Evolutionary conservation across 2,113 vertebrate species (phyloP), one percentile per base, ranked within the genome.

Genomic region (Recurvirostra avosetta): DNA sequence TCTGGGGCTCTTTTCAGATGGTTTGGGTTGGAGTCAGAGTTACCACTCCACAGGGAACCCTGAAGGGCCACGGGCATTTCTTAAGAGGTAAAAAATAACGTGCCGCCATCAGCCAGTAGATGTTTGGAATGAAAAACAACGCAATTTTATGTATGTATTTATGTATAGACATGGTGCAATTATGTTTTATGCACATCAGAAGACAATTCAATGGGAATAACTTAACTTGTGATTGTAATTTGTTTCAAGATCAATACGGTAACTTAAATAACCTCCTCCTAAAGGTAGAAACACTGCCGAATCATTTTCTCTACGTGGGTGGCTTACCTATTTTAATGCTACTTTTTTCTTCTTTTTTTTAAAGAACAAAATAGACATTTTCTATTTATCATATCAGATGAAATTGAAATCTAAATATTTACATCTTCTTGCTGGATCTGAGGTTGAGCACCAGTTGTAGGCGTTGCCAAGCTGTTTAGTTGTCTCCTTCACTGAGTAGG

Each of bases 371-470:
- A 75, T 72, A 80, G 89, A 62, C n/a, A 76, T 95, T 96, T 94
- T 90, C 72, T 95, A 94, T 96, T 97, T 96, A 96, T 95, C 88
- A 20, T 82, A 38, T 90, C 55, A 82, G 82, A 92, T 92, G 85
- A 94, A 97, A 87, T 96, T 20, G 91, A 94, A 96, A 97, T 95
- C 92, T 85, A 97, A 97, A 97, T 96, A 96, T 97, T 97, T 97
- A 96, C 95, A 90, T 96, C 92, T 92, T 91, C 77, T 91, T 23
- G 10, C 92, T 95, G 91, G 80, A 93, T 95, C 92, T 80, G 90
- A 86, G 92, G 94, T 96, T 96, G 91, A 94, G 91, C 92, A 97
- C 78, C 75, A 88, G 72, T 86, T 94, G 96, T 96, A 86, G 94
- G 95, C 84, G 83, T 97, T 90, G 74, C 78, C 90, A 95, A 94